A percentile compares a stretch with the other conserved stretches of the same genome.
Conservation (phyloP, 2,113 vertebrate genomes). For the Loxodonta africana region DNA sequence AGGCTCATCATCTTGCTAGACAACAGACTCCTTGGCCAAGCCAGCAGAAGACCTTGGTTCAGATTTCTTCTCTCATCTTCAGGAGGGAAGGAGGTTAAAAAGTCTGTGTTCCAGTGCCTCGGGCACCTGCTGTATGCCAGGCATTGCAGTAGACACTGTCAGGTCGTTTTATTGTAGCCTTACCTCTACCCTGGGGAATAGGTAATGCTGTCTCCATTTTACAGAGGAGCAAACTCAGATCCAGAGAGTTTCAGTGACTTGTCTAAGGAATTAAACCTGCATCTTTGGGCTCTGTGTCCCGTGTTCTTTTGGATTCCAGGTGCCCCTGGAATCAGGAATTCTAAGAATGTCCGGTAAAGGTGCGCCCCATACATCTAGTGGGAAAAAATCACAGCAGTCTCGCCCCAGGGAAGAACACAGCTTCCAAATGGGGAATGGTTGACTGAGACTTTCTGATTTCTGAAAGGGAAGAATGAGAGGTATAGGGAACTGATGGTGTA, state of each 20-base stretch:
- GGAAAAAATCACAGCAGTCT: background rate
- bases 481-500: background rate
- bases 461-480: background rate
- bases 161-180: background rate
- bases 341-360: background rate
- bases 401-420: background rate
- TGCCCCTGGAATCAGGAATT: background rate
- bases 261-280: background rate
- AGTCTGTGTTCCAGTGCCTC: background rate
- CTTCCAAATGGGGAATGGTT: background rate
- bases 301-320: background rate
- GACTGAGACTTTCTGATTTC: background rate
- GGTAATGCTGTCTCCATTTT: background rate
- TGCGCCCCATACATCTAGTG: background rate
- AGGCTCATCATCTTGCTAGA: conserved; percentile 6
- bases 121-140: background rate
- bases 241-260: background rate
- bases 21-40: background rate
- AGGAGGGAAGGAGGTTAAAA: background rate
- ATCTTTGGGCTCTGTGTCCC: background rate
- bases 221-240: background rate
- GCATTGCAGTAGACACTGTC: background rate
- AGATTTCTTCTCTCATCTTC: background rate
- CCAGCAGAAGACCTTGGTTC: background rate
- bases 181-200: background rate